These are phyloP conservation scores for Schizothorax lantsangensis DNA, from an alignment of 2,797 vertebrate genomes.

Conservation along the genomic window DNA sequence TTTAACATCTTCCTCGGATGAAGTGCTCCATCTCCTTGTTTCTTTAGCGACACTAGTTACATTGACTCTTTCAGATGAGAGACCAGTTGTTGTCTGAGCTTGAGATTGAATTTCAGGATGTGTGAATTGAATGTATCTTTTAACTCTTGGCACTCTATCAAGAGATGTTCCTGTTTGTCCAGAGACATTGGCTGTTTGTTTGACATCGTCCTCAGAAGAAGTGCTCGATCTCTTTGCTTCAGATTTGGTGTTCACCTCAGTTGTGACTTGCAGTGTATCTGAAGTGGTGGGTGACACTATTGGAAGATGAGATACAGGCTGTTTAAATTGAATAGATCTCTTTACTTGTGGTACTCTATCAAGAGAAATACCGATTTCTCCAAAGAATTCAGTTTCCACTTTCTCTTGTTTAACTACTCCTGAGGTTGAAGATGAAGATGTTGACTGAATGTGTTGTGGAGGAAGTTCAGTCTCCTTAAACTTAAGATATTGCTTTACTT, in stretches of 20 bases:
- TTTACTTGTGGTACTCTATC: conserved; percentile 30
- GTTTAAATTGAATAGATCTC: conserved; percentile 33
- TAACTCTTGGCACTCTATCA: conserved; percentile 34
- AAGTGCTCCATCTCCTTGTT: conserved; percentile 28
- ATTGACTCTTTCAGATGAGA: conserved; percentile 13
- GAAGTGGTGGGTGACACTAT: not conserved
- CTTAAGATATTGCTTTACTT: conserved; percentile 40
- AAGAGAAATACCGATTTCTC: not conserved
- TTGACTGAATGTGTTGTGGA: not conserved
- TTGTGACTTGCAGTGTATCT: conserved; percentile 20
- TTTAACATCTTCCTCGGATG: conserved; percentile 31
- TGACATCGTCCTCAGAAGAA: conserved; percentile 17
- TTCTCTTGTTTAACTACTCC: not conserved
- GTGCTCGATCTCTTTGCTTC: not conserved
- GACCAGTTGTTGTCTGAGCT: not conserved
- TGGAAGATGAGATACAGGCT: conserved; percentile 11
- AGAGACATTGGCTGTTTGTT: not conserved
- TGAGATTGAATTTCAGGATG: conserved; percentile 25
- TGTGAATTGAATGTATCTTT: conserved; percentile 45
- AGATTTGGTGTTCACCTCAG: not conserved
- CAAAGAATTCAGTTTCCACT: not conserved
- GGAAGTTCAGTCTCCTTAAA: not conserved
- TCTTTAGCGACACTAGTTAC: not conserved
- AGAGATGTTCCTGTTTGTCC: conserved; percentile 27
- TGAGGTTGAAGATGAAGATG: not conserved